Evolutionary conservation across 2,113 vertebrate species (phyloP).

Genomic region (Petroica traversi): DNA sequence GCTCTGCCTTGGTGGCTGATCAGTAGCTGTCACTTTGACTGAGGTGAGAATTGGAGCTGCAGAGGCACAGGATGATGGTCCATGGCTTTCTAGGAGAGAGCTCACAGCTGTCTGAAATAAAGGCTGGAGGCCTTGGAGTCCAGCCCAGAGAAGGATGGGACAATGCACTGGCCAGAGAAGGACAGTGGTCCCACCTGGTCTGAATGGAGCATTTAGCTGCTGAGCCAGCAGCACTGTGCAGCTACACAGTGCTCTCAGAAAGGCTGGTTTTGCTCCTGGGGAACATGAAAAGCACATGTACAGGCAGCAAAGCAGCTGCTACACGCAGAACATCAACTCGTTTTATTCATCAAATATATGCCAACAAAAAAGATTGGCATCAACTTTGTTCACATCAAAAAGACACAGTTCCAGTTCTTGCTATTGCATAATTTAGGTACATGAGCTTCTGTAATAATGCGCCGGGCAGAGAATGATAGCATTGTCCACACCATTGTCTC

Average conservation of each 20-base stretch:
- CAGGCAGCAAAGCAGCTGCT: constrained; percentile 8
- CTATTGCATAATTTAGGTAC: constrained; percentile 40
- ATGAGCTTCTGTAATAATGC: not conserved
- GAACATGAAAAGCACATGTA: not conserved
- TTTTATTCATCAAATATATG: not conserved
- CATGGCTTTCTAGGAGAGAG: not conserved
- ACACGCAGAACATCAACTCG: not conserved
- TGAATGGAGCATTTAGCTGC: not conserved
- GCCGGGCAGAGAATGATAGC: not conserved
- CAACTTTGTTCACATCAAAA: not conserved
- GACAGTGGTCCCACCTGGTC: not conserved
- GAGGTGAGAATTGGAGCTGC: not conserved
- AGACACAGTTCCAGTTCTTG: not conserved
- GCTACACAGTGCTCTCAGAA: fast-evolving
- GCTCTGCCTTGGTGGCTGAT: not conserved
- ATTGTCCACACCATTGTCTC: constrained; percentile 9
- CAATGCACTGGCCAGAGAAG: not conserved
- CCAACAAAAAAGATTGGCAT: constrained; percentile 14
- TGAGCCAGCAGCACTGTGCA: not conserved
- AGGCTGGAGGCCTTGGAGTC: not conserved
- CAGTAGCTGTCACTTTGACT: fast-evolving
- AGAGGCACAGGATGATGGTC: not conserved
- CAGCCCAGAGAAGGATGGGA: not conserved
- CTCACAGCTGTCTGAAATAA: not conserved
- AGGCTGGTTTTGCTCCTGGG: not conserved